Conservation (phyloP, 2,888 invertebrate genomes). For the Leptinotarsa rubiginosa region DNA sequence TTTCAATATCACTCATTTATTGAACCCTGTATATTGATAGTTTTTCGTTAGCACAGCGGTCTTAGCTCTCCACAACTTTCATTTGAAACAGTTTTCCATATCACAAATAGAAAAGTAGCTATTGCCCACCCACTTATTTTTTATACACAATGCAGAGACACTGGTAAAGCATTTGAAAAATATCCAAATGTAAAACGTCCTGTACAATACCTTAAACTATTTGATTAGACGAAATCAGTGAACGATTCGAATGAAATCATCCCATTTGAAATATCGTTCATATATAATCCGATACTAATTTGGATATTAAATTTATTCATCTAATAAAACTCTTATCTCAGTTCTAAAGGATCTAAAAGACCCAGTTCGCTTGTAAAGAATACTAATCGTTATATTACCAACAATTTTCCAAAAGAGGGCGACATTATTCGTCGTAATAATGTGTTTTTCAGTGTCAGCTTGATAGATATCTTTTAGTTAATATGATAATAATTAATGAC, state of each 20-base stretch:
- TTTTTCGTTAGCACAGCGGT: too few relatives aligned
- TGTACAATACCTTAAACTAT: not conserved
- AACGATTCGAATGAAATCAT: not conserved
- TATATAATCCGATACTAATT: not conserved
- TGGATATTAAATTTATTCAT: slow-evolving; percentile 5
- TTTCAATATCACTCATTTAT: too few relatives aligned
- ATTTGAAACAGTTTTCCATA: too few relatives aligned
- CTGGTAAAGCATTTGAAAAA: too few relatives aligned
- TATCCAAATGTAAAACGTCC: not conserved
- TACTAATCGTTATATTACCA: not conserved
- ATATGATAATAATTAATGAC: too few relatives aligned
- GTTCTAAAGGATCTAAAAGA: not conserved
- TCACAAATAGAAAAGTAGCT: too few relatives aligned
- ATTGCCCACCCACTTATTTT: too few relatives aligned
- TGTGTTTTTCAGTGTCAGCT: too few relatives aligned
- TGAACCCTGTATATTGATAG: too few relatives aligned
- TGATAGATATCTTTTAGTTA: too few relatives aligned
- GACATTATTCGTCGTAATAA: not conserved
- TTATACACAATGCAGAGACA: too few relatives aligned
- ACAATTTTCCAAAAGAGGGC: not conserved
- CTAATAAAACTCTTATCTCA: not conserved
- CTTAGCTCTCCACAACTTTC: too few relatives aligned
- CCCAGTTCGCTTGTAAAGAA: not conserved
- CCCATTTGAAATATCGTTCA: not conserved
- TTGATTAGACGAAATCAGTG: not conserved